Conservation (phyloP, 2,888 invertebrate genomes). For the Chrysopilus asiliformis region DNA sequence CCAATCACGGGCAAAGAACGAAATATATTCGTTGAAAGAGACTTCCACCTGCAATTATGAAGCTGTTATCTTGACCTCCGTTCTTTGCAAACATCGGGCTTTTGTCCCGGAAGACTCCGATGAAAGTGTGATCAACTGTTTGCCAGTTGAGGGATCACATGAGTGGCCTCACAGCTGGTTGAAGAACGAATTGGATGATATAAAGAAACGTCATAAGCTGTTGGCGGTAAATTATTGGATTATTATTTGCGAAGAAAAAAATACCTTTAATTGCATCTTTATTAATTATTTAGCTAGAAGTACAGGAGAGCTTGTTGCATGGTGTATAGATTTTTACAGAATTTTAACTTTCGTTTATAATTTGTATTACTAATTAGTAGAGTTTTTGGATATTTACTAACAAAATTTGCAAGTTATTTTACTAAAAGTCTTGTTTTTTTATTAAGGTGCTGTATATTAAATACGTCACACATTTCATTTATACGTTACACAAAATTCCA, state of each 20-base stretch:
- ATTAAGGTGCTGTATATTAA: too few relatives aligned
- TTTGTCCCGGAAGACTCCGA: slow-evolving; percentile 68
- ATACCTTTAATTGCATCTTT: background rate
- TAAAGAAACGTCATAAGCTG: slow-evolving; percentile 51
- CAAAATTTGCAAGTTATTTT: too few relatives aligned
- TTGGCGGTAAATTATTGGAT: slow-evolving; percentile 35
- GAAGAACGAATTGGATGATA: slow-evolving; percentile 56
- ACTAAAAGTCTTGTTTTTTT: too few relatives aligned
- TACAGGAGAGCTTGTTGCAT: background rate
- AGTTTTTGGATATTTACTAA: too few relatives aligned
- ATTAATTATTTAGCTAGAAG: background rate
- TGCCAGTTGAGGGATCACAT: slow-evolving; percentile 50
- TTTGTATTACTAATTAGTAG: too few relatives aligned
- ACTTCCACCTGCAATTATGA: slow-evolving; percentile 91
- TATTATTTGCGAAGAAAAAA: background rate
- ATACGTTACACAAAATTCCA: too few relatives aligned
- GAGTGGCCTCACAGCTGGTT: slow-evolving; percentile 60
- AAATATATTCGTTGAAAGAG: slow-evolving; percentile 86
- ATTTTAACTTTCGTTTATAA: too few relatives aligned
- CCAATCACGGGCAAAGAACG: slow-evolving; percentile 75
- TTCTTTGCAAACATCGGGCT: slow-evolving; percentile 78
- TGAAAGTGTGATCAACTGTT: slow-evolving; percentile 63
- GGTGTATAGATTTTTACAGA: too few relatives aligned
- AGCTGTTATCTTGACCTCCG: slow-evolving; percentile 71
- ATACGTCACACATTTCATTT: too few relatives aligned